phyloP scores from a whole-genome alignment of 2,113 vertebrate genomes.

The Ophthalmolycus amberensis region DNA sequence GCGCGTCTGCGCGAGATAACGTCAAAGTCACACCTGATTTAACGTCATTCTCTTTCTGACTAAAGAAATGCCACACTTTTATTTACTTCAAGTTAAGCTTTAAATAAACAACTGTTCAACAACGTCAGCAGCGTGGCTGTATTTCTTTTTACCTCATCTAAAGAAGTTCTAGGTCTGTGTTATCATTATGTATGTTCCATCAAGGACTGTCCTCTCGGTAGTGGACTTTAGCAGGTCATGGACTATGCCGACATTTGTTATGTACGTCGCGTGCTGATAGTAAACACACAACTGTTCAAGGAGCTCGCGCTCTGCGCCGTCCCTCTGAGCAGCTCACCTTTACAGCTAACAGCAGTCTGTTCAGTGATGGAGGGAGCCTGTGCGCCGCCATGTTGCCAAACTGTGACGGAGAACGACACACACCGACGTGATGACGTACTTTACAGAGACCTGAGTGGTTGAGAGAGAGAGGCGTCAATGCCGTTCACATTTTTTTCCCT shows the following conservation, averaged over 20 bases:
- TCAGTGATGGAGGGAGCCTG: conserved; percentile 60
- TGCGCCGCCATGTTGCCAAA: conserved; percentile 81
- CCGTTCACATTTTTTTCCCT: not conserved
- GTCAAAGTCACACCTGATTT: not conserved
- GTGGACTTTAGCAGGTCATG: too few species aligned
- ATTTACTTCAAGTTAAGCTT: not conserved
- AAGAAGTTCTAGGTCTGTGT: too few species aligned
- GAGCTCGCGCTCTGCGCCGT: not conserved
- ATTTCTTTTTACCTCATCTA: too few species aligned
- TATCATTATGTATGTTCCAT: not conserved
- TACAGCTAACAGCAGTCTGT: conserved; percentile 65
- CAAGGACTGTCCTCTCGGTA: too few species aligned
- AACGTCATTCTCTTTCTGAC: not conserved
- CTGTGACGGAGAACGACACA: not conserved
- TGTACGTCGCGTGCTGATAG: not conserved
- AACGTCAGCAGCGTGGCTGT: too few species aligned
- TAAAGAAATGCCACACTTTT: not conserved
- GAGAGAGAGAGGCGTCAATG: conserved; percentile 22
- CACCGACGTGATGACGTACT: conserved; percentile 39
- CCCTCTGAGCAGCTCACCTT: conserved; percentile 78
- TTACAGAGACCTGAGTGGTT: conserved; percentile 2
- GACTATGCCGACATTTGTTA: not conserved
- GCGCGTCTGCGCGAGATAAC: not conserved
- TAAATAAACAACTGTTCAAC: not conserved
- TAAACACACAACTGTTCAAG: not conserved